These are phyloP conservation scores for Drymonia ruficornis DNA, from an alignment of 2,888 invertebrate species.

Conservation along the genomic window DNA sequence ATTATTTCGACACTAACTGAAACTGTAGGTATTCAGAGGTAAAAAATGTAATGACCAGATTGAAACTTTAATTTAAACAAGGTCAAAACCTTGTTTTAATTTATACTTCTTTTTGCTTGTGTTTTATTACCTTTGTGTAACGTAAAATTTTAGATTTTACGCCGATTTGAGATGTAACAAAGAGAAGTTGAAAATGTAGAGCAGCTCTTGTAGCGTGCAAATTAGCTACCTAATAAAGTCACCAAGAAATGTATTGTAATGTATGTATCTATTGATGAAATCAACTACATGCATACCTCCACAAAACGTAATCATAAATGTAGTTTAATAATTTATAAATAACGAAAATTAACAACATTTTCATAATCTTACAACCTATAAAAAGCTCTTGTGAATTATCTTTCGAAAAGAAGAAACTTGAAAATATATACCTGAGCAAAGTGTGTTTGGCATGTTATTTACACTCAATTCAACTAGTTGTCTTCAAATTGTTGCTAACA, in stretches of 20 bases:
- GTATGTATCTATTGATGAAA: too few species aligned
- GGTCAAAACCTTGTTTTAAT: slow-evolving; percentile 6
- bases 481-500: slow-evolving; percentile 1
- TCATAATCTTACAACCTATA: too few species aligned
- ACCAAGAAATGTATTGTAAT: background rate
- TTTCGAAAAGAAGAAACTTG: background rate
- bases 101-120: background rate
- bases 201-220: background rate
- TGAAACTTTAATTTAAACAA: slow-evolving; percentile 4
- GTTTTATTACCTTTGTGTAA: slow-evolving; percentile 2
- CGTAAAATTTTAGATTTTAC: background rate
- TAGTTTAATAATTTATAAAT: too few species aligned
- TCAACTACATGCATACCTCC: too few species aligned
- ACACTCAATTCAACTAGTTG: background rate
- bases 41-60: slow-evolving; percentile 3
- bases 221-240: too few species aligned
- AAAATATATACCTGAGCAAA: background rate
- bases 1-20: slow-evolving; percentile 5
- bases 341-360: too few species aligned
- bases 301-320: too few species aligned
- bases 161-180: background rate
- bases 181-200: background rate
- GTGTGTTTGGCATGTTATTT: background rate
- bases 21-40: slow-evolving; percentile 3
- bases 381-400: background rate